Evolutionary conservation across 2,113 vertebrate species (phyloP), one percentile per base, ranked within the genome.

Genomic region (Pelobates fuscus): DNA sequence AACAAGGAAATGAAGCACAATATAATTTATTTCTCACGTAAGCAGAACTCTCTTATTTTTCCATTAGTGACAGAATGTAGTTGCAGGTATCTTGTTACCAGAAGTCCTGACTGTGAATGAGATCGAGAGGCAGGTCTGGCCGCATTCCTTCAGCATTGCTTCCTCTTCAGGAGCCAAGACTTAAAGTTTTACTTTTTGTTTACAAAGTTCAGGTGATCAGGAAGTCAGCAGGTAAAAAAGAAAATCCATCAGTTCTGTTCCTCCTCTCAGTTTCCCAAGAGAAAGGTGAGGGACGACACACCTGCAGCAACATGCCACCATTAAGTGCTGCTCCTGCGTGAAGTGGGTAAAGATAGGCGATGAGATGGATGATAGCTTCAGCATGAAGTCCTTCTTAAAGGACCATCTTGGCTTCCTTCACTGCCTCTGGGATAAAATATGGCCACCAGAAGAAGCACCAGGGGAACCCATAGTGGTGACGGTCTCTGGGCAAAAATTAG

Each of bases 351-450:
- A 17, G 21, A 2, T 29, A 7, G 21, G 20, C 18, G 11, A 43
- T 21, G 18, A n/a, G n/a, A n/a, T n/a, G n/a, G n/a, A 2, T 3
- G 8, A 0, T 3, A 5, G 0, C 0, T 14, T 2, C 0, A 27
- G 21, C 18, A 95, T 96, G 96, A 94, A 98, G 88, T 82, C 82
- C 55, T 95, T 95, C 79, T 89, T 94, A 30, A 90, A 95, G 78
- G 86, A 86, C 77, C 92, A 91, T 25, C 77, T 96, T 87, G 85
- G 91, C 20, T 97, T 94, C 78, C 65, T 92, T 2, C 78, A 61
- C 1, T 86, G 84, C 20, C 86, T 98, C 58, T 98, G 96, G 96
- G 88, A 95, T 87, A 91, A 90, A 80, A 87, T 97, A n/a, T 94
- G 95, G 90, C 93, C 94, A 0, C 59, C 30, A 5, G 0, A 44